Conservation (phyloP, 2,113 vertebrate species). For the Lamprotornis superbus region DNA sequence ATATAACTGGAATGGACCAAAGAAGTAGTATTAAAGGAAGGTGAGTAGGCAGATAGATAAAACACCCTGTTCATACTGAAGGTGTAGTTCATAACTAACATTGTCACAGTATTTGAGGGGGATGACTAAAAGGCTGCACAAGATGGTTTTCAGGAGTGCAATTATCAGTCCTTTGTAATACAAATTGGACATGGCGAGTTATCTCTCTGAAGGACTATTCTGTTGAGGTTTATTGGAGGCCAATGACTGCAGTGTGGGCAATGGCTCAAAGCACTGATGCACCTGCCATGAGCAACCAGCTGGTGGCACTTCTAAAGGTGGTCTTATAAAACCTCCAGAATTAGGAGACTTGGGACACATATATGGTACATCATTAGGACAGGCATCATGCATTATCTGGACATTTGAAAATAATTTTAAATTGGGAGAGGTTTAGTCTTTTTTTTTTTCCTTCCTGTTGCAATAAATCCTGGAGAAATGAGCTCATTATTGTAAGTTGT, state of each 20-base stretch:
- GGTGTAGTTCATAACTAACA: constrained; percentile 4
- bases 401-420: neutral
- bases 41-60: neutral
- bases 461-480: neutral
- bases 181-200: accelerated
- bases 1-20: neutral
- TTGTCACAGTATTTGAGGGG: neutral
- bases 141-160: neutral
- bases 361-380: neutral
- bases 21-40: neutral
- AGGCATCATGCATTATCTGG: neutral
- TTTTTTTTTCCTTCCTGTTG: neutral
- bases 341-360: neutral
- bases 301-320: neutral
- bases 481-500: neutral
- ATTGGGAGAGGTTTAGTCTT: neutral
- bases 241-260: neutral
- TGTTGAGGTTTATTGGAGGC: neutral
- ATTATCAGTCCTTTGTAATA: neutral
- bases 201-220: neutral
- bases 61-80: neutral
- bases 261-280: neutral
- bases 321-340: neutral
- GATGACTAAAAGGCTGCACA: neutral
- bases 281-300: neutral